Base-by-base conservation (phyloP, 2,888 invertebrate genomes). In the Listrodromus nycthemerus region DNA sequence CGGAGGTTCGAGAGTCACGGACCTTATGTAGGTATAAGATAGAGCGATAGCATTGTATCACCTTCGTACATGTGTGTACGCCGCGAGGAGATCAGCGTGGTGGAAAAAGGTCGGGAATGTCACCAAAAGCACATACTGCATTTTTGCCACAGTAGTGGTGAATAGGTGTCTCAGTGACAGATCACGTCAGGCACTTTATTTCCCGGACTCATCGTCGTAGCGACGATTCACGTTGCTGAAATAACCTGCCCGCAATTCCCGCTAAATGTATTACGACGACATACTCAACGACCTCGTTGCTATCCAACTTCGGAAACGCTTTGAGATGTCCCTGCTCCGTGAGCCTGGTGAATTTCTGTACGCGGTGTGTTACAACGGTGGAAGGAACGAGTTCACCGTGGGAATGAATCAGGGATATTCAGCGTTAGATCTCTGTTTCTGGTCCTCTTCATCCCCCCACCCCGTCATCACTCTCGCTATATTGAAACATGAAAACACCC, bases 21-120 rank as follows among this genome's bases (percentile, higher is more conserved):
- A 52, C 58, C 24, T 70, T 50, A 58, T 50, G 52, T 75, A 52
- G 52, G 63, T 67, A 52, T 33, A 37, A 73, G 61, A 71, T 77
- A 63, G 75, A 76, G 73, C 48, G 65, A 73, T 52, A 52, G 55
- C 45, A 52, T 55, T 82, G 71, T 67, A 67, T 65, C 48, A 10
- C 37, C 10, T 19, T n/a, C 33, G 19, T 52, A 21, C 13, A 66
- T 65, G 50, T 50, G 8, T 65, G 50, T 37, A 7, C 33, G 71
- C 16, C 27, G 24, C 4, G 33, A 41, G 52, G 33, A n/a, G 45
- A 55, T 33, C 19, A 75, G 33, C 37, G 24, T 30, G 41, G 69
- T 10, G 41, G 50, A 69, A 61, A 63, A n/a, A 52, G 70, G 21
- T 70, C 27, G 24, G 33, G 45, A n/a, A 65, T 27, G 63, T 65